Percentiles rank a stretch among this genome's conserved stretches.
These are phyloP conservation scores for Amphimedon queenslandica DNA, from an alignment of 37 sponge, comb jelly and placozoan genomes.

Conservation along the genomic window DNA sequence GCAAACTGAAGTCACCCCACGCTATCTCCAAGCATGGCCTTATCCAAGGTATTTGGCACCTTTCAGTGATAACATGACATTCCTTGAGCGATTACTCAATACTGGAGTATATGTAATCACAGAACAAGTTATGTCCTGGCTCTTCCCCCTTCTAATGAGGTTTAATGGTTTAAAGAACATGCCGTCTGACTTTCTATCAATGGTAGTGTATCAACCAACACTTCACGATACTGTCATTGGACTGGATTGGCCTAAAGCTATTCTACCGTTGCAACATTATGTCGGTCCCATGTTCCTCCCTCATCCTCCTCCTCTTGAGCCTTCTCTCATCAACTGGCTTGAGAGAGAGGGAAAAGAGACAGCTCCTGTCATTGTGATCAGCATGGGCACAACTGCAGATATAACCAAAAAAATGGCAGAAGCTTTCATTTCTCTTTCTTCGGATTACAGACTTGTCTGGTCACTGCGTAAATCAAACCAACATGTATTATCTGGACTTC, in stretches of 20 bases:
- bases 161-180: background rate
- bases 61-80: background rate
- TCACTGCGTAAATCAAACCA: slow-evolving; percentile 6
- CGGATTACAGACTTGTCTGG: slow-evolving; percentile 26
- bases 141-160: background rate
- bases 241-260: slow-evolving; percentile 12
- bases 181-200: background rate
- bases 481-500: background rate
- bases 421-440: background rate
- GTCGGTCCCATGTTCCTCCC: slow-evolving; percentile 12
- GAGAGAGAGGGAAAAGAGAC: slow-evolving; percentile 9
- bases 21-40: background rate
- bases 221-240: slow-evolving; percentile 16
- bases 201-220: background rate
- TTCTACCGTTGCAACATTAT: slow-evolving; percentile 16
- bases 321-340: slow-evolving; percentile 9
- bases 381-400: slow-evolving; percentile 25
- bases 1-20: background rate
- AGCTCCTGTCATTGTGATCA: slow-evolving; percentile 14
- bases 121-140: background rate
- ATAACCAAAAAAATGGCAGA: background rate
- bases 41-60: background rate
- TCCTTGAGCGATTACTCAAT: background rate
- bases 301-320: slow-evolving; percentile 11
- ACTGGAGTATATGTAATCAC: background rate